Base-by-base conservation (phyloP, 2,113 vertebrate genomes). In the Lucifuga dentata region DNA sequence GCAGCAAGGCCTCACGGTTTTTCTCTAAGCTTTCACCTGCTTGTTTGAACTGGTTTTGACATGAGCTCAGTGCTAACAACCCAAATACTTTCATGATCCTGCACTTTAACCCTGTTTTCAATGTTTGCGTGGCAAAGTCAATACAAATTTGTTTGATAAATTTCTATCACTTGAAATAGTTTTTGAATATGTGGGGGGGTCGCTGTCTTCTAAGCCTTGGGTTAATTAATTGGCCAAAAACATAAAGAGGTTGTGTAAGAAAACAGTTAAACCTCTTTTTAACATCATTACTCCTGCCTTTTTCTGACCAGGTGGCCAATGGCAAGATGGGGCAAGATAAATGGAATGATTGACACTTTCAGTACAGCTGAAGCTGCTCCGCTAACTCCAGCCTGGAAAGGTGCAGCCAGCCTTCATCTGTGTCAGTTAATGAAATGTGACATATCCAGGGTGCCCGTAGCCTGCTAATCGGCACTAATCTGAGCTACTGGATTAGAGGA, bases 401-500 rank as follows among this genome's bases (percentile, higher is more conserved):
- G n/a, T 51, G 52, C 68, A 45, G 19, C 48, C 41, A 8, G 62
- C 38, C 74, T 51, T 35, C 48, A 56, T 63, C 49, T 66, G 70
- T 50, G 64, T 80, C 84, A 80, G 79, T 50, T 87, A 88, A 94
- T 92, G 64, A 68, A 72, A 76, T 74, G 84, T 74, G 93, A 93
- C 83, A 80, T 87, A 92, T 90, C 87, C 91, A 92, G 91, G 92
- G 89, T 93, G 88, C 84, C 83, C 67, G 80, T 90, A 86, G 77
- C 77, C 72, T 52, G 50, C 87, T 92, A 93, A 93, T 93, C 83
- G 76, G 73, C 60, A 13, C 78, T 93, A 93, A 93, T 93, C 93
- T 88, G 73, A 92, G 93, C 80, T 80, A 75, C 12, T 59, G 84
- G 92, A 93, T 94, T 92, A 94, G 59, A 64, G 71, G 68, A 75